Conservation (phyloP, 2,113 vertebrate genomes). For the Muntiacus muntjak region DNA sequence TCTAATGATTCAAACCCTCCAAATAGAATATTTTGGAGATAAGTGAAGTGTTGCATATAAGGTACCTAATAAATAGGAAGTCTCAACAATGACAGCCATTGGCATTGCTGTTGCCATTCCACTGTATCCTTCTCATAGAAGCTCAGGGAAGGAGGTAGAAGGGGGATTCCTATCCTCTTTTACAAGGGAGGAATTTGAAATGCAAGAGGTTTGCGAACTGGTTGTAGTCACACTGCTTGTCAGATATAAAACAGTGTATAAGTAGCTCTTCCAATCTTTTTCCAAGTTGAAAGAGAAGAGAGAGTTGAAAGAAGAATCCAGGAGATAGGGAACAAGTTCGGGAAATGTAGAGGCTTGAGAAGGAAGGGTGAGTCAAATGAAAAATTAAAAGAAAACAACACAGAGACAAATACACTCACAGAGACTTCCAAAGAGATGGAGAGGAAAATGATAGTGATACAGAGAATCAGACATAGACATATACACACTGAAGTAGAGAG, state of each 20-base stretch:
- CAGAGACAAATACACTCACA: background rate
- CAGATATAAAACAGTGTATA: background rate
- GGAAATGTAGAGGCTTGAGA: background rate
- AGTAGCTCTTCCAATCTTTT: background rate
- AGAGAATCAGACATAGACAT: too few species aligned
- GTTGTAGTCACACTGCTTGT: background rate
- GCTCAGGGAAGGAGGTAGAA: too few species aligned
- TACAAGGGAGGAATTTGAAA: background rate
- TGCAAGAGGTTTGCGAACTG: background rate
- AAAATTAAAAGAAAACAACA: background rate
- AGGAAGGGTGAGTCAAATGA: background rate
- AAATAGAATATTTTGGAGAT: too few species aligned
- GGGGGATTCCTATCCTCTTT: background rate
- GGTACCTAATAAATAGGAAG: too few species aligned
- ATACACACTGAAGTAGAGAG: too few species aligned
- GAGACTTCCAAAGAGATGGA: too few species aligned
- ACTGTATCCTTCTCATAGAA: too few species aligned
- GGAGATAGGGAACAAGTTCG: background rate
- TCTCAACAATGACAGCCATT: too few species aligned
- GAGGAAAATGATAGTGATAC: too few species aligned
- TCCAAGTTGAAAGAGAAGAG: background rate
- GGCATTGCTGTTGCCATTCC: too few species aligned
- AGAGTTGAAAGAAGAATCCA: background rate
- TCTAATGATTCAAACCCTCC: too few species aligned
- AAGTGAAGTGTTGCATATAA: too few species aligned